These are phyloP conservation scores for Spialia ferax DNA, from an alignment of 2,888 invertebrate species.

Conservation along the genomic window DNA sequence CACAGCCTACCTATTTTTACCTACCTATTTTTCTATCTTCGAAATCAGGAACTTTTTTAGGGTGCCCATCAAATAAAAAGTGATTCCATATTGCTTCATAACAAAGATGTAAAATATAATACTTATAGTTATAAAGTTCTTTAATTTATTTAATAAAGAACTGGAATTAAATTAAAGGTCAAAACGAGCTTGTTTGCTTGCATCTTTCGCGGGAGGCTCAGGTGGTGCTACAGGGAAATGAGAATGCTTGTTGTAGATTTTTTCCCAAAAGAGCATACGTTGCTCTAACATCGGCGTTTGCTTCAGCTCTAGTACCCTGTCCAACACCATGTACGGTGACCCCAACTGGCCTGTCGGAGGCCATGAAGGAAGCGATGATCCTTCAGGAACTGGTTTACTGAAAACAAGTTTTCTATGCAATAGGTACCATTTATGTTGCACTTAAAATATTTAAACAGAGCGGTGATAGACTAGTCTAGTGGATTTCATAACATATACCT, in stretches of 20 bases:
- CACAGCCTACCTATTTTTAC: too few relatives aligned
- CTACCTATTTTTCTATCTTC: too few relatives aligned
- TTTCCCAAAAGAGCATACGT: slow-evolving; percentile 53
- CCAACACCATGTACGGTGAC: slow-evolving; percentile 55
- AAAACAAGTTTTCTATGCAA: slow-evolving; percentile 13
- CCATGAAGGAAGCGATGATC: slow-evolving; percentile 53
- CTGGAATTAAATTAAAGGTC: not conserved
- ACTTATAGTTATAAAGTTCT: too few relatives aligned
- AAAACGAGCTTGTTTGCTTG: not conserved
- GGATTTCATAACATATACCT: not conserved
- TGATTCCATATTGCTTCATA: too few relatives aligned
- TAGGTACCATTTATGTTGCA: not conserved
- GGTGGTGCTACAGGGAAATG: slow-evolving; percentile 37
- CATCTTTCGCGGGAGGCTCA: not conserved
- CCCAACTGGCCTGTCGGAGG: slow-evolving; percentile 47
- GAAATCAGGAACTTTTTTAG: too few relatives aligned
- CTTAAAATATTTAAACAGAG: too few relatives aligned
- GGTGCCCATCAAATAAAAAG: too few relatives aligned
- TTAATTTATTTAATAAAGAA: not conserved
- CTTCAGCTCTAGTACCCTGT: slow-evolving; percentile 47
- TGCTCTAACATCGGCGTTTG: slow-evolving; percentile 46
- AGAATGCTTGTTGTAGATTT: slow-evolving; percentile 52
- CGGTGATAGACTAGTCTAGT: slow-evolving; percentile 60
- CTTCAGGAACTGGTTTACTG: slow-evolving; percentile 57
- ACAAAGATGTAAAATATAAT: too few relatives aligned